Conservation (phyloP, 2,888 invertebrate genomes). For the Laothoe populi region DNA sequence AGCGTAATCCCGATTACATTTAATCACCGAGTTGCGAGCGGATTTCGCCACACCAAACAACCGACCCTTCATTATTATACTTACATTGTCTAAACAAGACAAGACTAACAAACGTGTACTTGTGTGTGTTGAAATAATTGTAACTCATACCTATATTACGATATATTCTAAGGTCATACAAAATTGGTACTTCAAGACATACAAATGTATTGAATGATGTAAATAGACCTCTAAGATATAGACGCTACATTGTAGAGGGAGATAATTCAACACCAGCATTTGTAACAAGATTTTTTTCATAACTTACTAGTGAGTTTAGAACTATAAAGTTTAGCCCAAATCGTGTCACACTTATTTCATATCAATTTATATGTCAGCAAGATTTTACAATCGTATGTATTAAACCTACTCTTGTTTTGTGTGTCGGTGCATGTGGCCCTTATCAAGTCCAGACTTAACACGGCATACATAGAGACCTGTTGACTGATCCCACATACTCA, state of each 20-base stretch:
- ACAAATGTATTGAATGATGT: too few species aligned
- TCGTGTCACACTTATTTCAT: too few species aligned
- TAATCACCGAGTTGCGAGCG: conserved; percentile 64
- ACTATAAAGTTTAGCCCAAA: too few species aligned
- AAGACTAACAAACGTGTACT: conserved; percentile 1
- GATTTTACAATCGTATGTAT: too few species aligned
- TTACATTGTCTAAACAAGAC: conserved; percentile 31
- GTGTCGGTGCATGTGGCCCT: not conserved
- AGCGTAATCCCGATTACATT: conserved; percentile 72
- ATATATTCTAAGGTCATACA: not conserved
- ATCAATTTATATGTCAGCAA: too few species aligned
- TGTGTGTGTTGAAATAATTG: not conserved
- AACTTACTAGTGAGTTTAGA: too few species aligned
- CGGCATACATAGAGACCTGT: not conserved
- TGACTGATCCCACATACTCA: conserved; percentile 3
- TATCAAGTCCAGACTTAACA: not conserved
- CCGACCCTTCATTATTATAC: conserved; percentile 74
- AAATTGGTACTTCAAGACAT: not conserved
- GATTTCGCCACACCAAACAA: conserved; percentile 61
- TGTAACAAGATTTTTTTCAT: too few species aligned
- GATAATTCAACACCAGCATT: too few species aligned
- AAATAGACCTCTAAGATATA: too few species aligned
- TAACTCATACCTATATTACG: not conserved
- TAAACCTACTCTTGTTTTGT: not conserved
- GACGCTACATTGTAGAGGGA: not conserved